These are phyloP conservation scores for Temnothorax ravouxi DNA, from an alignment of 2,888 invertebrate genomes.

Conservation along the genomic window DNA sequence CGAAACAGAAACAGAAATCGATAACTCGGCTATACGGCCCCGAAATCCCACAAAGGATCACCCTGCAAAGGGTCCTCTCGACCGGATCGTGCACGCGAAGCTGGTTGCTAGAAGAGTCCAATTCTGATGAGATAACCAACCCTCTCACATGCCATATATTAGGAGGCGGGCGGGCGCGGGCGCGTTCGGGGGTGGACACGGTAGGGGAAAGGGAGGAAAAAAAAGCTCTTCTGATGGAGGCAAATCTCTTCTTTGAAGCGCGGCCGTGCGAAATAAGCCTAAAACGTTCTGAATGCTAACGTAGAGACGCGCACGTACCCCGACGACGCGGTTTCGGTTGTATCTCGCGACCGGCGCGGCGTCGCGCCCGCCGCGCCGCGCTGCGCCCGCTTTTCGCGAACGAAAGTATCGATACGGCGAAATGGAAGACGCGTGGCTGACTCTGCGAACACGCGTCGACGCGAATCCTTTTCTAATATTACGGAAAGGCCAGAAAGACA, in stretches of 20 bases:
- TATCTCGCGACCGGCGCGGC: slow-evolving; percentile 56
- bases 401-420: slow-evolving; percentile 58
- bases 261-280: slow-evolving; percentile 86
- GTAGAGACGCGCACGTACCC: slow-evolving; percentile 79
- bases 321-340: slow-evolving; percentile 66
- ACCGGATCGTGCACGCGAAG: slow-evolving; percentile 63
- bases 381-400: slow-evolving; percentile 51
- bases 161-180: slow-evolving; percentile 60
- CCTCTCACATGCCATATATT: slow-evolving; percentile 81
- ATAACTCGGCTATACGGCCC: slow-evolving; percentile 76
- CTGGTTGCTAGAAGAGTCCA: slow-evolving; percentile 79
- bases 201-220: slow-evolving; percentile 70
- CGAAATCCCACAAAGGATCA: slow-evolving; percentile 85
- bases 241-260: slow-evolving; percentile 85
- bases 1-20: slow-evolving; percentile 79
- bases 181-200: slow-evolving; percentile 42
- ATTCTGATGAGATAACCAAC: slow-evolving; percentile 85
- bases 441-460: slow-evolving; percentile 18
- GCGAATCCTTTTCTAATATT: slow-evolving; percentile 18
- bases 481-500: slow-evolving; percentile 1
- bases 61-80: slow-evolving; percentile 71
- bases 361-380: slow-evolving; percentile 20
- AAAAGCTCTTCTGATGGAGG: slow-evolving; percentile 82
- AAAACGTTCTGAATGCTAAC: slow-evolving; percentile 85
- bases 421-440: slow-evolving; percentile 49